Evolutionary conservation across 1,140 invertebrate genomes (phyloP).

Genomic region (Spodoptera litura): DNA sequence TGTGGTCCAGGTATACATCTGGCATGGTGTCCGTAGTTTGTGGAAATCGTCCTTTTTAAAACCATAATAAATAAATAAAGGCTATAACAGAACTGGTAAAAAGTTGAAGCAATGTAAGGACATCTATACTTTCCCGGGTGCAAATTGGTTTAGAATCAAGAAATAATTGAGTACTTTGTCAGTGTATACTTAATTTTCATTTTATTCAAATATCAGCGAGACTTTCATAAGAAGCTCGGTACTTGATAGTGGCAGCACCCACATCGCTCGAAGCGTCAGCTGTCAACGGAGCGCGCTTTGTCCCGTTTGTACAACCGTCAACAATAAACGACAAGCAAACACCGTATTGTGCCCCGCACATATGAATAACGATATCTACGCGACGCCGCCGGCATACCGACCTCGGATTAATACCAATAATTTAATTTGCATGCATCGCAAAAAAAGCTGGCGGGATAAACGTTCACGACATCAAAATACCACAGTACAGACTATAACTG

Average conservation of each 20-base stretch:
- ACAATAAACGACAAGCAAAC: constrained; percentile 82
- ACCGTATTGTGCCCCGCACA: constrained; percentile 70
- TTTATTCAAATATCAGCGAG: background rate
- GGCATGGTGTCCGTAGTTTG: no score
- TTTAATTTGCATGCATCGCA: constrained; percentile 74
- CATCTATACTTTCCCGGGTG: no score
- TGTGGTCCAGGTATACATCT: no score
- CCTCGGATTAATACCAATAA: constrained; percentile 73
- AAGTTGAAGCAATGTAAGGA: no score
- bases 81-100: no score
- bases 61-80: no score
- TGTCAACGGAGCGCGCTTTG: constrained; percentile 67
- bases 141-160: no score
- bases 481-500: background rate
- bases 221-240: background rate
- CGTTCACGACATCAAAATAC: constrained; percentile 52
- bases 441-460: constrained; percentile 54
- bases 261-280: constrained; percentile 58
- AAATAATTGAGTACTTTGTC: no score
- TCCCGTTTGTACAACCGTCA: constrained; percentile 66
- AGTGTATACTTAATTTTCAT: no score
- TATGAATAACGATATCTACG: constrained; percentile 80
- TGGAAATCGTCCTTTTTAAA: no score
- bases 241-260: constrained; percentile 24
- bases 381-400: constrained; percentile 68